Evolutionary conservation across 2,797 vertebrate species (phyloP).

Genomic region (Novumbra hubbsi): DNA sequence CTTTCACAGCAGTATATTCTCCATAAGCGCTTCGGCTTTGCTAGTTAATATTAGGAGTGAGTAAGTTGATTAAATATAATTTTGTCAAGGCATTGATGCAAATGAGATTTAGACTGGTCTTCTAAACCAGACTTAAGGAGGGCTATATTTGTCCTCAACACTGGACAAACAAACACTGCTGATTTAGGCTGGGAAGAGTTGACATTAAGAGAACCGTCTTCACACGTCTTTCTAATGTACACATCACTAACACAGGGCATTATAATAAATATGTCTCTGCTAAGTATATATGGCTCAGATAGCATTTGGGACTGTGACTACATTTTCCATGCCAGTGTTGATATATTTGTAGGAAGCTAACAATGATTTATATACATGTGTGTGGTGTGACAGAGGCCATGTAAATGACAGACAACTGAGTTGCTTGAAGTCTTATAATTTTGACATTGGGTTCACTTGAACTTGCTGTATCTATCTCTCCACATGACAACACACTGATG

Average conservation of each 20-base stretch:
- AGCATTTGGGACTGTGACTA: neutral
- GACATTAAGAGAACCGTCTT: neutral
- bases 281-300: neutral
- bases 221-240: neutral
- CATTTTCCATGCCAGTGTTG: neutral
- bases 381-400: neutral
- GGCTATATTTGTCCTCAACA: neutral
- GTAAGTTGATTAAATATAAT: too few species aligned
- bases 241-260: neutral
- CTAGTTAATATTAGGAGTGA: neutral
- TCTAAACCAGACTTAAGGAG: too few species aligned
- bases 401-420: neutral
- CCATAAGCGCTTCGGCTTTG: neutral
- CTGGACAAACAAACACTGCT: neutral
- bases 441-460: neutral
- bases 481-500: conserved; percentile 4
- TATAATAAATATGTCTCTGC: neutral
- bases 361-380: neutral
- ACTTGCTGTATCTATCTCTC: neutral
- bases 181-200: neutral
- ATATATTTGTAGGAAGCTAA: neutral
- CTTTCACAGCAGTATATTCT: neutral
- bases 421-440: neutral
- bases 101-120: neutral
- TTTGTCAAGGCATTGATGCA: neutral